These are phyloP conservation scores for Pegoplata infirma DNA, from an alignment of 2,888 invertebrate genomes.

Conservation along the genomic window DNA sequence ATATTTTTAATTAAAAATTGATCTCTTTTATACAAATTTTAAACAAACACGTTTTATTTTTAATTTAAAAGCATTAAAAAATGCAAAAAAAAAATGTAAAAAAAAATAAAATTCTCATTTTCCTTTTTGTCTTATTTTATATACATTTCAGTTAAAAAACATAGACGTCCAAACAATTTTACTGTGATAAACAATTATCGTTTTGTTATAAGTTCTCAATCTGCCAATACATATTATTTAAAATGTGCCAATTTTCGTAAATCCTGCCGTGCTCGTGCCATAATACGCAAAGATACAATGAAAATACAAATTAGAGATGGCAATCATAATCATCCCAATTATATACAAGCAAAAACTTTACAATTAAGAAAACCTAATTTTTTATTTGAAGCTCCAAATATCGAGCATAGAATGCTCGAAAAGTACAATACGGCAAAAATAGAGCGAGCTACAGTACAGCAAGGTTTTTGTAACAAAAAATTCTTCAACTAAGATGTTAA, in stretches of 20 bases:
- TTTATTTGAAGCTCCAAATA: too few relatives aligned
- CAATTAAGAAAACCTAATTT: constrained; percentile 40
- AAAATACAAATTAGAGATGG: constrained; percentile 70
- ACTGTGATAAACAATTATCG: constrained; percentile 71
- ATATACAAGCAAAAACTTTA: constrained; percentile 34
- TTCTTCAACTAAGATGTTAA: too few relatives aligned
- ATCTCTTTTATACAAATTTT: neutral
- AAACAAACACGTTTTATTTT: neutral
- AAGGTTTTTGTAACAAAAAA: too few relatives aligned
- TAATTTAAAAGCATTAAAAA: too few relatives aligned
- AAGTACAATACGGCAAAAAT: too few relatives aligned
- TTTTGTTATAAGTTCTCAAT: constrained; percentile 76
- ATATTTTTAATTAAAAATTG: neutral
- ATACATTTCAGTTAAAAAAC: constrained; percentile 24
- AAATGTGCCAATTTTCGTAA: constrained; percentile 76
- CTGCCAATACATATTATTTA: constrained; percentile 72
- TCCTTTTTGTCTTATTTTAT: constrained; percentile 12
- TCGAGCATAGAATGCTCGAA: too few relatives aligned
- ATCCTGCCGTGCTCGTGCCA: constrained; percentile 75
- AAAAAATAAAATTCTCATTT: neutral
- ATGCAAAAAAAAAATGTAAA: too few relatives aligned
- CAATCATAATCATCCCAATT: constrained; percentile 72
- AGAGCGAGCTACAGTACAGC: too few relatives aligned
- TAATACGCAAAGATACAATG: constrained; percentile 70
- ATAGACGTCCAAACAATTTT: constrained; percentile 44